A percentile compares a stretch with the other conserved stretches of the same genome.
phyloP scores from a whole-genome alignment of 1,140 invertebrate genomes.

The Lysiphlebus fabarum region DNA sequence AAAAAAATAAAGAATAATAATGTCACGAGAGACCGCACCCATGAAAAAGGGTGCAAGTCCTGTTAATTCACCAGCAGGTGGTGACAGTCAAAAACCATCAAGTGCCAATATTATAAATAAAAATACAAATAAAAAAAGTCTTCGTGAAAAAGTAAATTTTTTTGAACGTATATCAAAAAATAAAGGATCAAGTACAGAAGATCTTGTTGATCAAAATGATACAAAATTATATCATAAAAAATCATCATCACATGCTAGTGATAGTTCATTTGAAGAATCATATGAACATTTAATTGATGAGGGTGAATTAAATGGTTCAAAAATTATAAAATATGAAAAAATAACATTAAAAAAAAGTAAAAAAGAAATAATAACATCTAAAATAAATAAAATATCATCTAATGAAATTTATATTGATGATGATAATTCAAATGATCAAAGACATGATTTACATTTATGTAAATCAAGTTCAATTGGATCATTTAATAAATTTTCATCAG shows the following conservation, averaged over 20 bases:
- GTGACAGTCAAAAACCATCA: conserved; percentile 39
- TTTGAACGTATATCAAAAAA: conserved; percentile 69
- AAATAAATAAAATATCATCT: conserved; percentile 56
- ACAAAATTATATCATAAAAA: conserved; percentile 31
- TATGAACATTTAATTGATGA: conserved; percentile 62
- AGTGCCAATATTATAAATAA: conserved; percentile 44
- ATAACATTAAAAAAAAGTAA: conserved; percentile 62
- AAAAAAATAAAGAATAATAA: neutral
- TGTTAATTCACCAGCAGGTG: conserved; percentile 18
- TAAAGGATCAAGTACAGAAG: conserved; percentile 45
- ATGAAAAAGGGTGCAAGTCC: conserved; percentile 27
- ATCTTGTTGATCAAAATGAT: conserved; percentile 26
- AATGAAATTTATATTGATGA: conserved; percentile 57
- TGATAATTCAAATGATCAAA: conserved; percentile 61
- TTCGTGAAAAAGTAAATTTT: conserved; percentile 70
- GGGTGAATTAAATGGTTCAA: conserved; percentile 61
- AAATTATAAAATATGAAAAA: conserved; percentile 66
- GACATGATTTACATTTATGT: conserved; percentile 52
- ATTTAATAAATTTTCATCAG: conserved; percentile 59
- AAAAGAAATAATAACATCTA: conserved; percentile 43
- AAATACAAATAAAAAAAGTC: conserved; percentile 30
- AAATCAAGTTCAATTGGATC: conserved; percentile 56
- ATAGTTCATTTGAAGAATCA: conserved; percentile 58
- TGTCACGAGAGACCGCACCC: conserved; percentile 15
- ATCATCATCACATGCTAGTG: conserved; percentile 36